Evolutionary conservation across 2,113 vertebrate species (phyloP), one percentile per base, ranked within the genome.

Genomic region (Centropristis striata): DNA sequence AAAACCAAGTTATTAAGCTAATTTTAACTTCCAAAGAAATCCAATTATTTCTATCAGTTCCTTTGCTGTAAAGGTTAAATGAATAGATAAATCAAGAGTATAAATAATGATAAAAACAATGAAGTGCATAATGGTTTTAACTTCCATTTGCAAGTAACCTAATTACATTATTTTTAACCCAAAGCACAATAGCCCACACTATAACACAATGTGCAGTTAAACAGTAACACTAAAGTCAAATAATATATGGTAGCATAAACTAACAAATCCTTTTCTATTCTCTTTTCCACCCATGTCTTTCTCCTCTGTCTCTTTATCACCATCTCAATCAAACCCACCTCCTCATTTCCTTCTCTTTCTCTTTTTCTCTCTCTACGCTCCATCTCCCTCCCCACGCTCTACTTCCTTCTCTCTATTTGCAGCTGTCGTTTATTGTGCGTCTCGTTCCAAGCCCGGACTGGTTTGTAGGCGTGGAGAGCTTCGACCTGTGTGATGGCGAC

Each of bases 381-480:
- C 14, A 46, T 14, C 27, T 69, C 25, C 60, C 18, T 79, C 72
- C 59, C 47, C 11, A 13, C 15, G 21, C 4, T 77, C 55, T 42
- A 57, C 42, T 77, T 81, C 51, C 63, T 81, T 42, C 55, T 32
- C 36, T 74, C 36, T 13, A 46, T 79, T 71, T 63, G 28, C 87
- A 97, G 98, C 93, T 99, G 80, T 99, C 98, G 0, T 97, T 99
- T 60, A 95, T 97, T 2, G 96, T 98, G 27, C 95, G 96, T 20
- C 94, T 99, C 9, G 94, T 99, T 60, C 98, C 98, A 13, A 99
- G 98, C 69, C 97, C 98, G 0, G 98, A 99, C 92, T 99, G 98
- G 98, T 99, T 99, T 83, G 97, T 99, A 84, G 98, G 98, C 2
- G 77, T 96, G 47, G 96, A 99, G 91, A 96, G 95, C 60, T 60